A percentile compares a stretch with the other conserved stretches of the same genome.
phyloP scores from a whole-genome alignment of 2,888 invertebrate species.

The Agelastica alni region DNA sequence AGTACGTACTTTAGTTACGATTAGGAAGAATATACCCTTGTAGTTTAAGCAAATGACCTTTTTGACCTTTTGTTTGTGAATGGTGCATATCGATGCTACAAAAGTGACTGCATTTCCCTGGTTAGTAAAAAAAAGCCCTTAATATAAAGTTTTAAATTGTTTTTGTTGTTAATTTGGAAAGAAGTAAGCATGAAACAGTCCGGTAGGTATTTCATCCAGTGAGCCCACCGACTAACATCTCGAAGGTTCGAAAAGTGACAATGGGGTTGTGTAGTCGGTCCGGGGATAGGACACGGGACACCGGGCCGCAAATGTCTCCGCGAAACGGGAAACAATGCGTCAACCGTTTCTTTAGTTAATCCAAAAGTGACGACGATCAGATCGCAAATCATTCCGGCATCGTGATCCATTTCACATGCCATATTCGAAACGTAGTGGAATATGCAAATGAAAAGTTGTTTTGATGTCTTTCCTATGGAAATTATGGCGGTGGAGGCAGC shows the following conservation, averaged over 20 bases:
- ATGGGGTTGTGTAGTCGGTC: neutral
- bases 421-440: slow-evolving; percentile 25
- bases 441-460: slow-evolving; percentile 26
- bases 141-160: no score
- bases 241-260: slow-evolving; percentile 26
- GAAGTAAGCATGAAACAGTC: no score
- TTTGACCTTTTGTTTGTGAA: no score
- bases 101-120: no score
- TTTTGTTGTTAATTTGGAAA: no score
- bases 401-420: slow-evolving; percentile 35
- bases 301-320: slow-evolving; percentile 36
- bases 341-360: slow-evolving; percentile 44
- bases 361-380: slow-evolving; percentile 37
- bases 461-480: slow-evolving; percentile 27
- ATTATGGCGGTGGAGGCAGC: slow-evolving; percentile 10
- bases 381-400: slow-evolving; percentile 41
- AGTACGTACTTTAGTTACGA: no score
- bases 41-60: no score
- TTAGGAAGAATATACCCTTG: no score
- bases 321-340: slow-evolving; percentile 47
- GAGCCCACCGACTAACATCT: slow-evolving; percentile 33
- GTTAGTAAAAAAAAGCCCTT: no score
- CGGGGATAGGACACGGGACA: slow-evolving; percentile 16
- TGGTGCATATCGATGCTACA: no score
- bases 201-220: neutral